Percentiles rank a stretch among this genome's conserved stretches.
phyloP scores from a whole-genome alignment of 2,888 invertebrate genomes.

The Cosmia pyralina region DNA sequence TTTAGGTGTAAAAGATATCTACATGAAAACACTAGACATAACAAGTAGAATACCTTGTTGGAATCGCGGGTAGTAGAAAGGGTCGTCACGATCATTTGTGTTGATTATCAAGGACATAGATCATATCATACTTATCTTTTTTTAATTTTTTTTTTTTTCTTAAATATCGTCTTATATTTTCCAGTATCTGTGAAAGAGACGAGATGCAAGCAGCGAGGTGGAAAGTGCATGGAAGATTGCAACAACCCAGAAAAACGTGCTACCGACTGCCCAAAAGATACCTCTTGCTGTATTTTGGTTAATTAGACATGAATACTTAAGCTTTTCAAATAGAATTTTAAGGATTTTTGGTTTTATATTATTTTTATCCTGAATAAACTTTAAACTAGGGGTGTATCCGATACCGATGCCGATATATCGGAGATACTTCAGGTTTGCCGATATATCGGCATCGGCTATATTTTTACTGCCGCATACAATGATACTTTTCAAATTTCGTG shows the following conservation, averaged over 20 bases:
- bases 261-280: constrained; percentile 67
- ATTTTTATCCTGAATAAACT: neutral
- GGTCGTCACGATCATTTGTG: neutral
- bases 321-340: neutral
- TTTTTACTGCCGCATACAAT: no score
- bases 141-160: neutral
- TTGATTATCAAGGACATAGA: no score
- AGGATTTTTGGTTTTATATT: no score
- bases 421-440: no score
- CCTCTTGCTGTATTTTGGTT: constrained; percentile 72
- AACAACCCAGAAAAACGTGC: constrained; percentile 32
- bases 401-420: no score
- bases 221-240: constrained; percentile 39
- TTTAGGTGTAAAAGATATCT: neutral
- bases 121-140: no score
- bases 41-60: no score
- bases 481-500: no score
- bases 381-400: neutral
- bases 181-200: constrained; percentile 78
- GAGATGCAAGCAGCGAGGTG: constrained; percentile 73
- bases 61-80: neutral
- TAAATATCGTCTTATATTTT: constrained; percentile 31
- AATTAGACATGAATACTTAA: neutral
- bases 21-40: neutral
- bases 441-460: no score